These are phyloP conservation scores for Globia sparganii DNA, from an alignment of 2,888 invertebrate genomes.

Conservation along the genomic window DNA sequence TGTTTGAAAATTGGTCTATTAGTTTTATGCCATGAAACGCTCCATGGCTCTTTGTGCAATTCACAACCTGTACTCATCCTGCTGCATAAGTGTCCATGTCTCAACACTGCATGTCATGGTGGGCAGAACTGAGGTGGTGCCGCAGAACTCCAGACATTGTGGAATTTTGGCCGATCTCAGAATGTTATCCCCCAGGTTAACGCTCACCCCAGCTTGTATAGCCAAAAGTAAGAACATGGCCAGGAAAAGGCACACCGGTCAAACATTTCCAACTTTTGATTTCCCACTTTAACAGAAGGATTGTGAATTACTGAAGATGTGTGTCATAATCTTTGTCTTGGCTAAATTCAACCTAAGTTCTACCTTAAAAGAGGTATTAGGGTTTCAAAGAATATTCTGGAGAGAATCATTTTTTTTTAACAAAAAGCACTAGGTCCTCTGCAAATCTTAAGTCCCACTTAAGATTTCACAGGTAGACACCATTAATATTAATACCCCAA, in stretches of 20 bases:
- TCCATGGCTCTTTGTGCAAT: not conserved
- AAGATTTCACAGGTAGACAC: not conserved
- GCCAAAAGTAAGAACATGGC: not conserved
- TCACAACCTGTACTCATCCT: not conserved
- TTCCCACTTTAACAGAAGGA: too few species aligned
- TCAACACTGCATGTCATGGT: not conserved
- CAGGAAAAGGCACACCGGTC: not conserved
- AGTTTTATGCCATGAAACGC: not conserved
- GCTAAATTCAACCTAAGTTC: not conserved
- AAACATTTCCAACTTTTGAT: not conserved
- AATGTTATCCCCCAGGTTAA: not conserved
- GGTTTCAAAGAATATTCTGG: not conserved
- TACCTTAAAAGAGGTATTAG: not conserved
- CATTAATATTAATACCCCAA: not conserved
- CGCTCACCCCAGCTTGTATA: not conserved
- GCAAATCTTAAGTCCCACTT: not conserved
- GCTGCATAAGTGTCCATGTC: not conserved
- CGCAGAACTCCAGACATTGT: too few species aligned
- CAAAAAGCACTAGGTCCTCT: too few species aligned
- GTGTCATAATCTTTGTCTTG: not conserved
- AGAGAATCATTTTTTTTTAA: not conserved
- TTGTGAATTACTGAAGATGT: not conserved
- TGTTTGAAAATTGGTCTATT: not conserved
- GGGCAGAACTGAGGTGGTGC: not conserved
- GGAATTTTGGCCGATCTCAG: not conserved